phyloP scores from a whole-genome alignment of 2,888 invertebrate genomes.

The Arrhopalites spinosus region DNA sequence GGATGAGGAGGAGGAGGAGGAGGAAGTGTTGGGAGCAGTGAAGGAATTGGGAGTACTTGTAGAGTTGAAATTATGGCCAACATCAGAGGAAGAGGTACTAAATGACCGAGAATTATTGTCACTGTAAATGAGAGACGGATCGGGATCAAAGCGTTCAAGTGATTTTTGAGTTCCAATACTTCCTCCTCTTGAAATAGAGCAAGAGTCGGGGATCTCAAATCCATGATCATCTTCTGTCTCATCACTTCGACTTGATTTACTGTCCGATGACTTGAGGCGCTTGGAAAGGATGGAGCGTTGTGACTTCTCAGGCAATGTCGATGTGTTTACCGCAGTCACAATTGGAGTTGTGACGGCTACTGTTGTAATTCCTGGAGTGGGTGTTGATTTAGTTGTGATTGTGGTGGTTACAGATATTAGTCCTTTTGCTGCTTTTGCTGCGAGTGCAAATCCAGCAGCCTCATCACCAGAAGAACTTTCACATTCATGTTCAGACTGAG shows the following conservation, averaged over 20 bases:
- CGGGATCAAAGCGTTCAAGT: slow-evolving; percentile 37
- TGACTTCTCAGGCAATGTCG: neutral
- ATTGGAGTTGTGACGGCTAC: neutral
- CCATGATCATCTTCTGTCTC: slow-evolving; percentile 32
- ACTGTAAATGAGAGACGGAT: slow-evolving; percentile 6
- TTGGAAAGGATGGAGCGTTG: slow-evolving; percentile 13
- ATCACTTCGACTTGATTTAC: slow-evolving; percentile 22
- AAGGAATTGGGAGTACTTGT: no score
- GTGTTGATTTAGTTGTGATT: neutral
- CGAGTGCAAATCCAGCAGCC: slow-evolving; percentile 5
- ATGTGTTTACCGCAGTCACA: neutral
- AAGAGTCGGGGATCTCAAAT: slow-evolving; percentile 40
- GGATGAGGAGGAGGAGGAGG: slow-evolving; percentile 5
- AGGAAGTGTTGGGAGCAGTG: neutral
- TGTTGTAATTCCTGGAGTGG: neutral
- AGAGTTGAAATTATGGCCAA: no score
- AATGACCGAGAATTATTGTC: slow-evolving; percentile 33
- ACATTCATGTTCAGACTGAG: slow-evolving; percentile 50
- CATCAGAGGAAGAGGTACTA: no score
- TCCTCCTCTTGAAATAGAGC: slow-evolving; percentile 10
- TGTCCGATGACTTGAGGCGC: slow-evolving; percentile 37
- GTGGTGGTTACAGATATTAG: neutral
- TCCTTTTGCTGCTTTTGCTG: neutral
- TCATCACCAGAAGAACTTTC: slow-evolving; percentile 56
- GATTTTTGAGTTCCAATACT: slow-evolving; percentile 36